Evolutionary conservation across 2,113 vertebrate genomes (phyloP).

Genomic region (Misgurnus mizolepis): DNA sequence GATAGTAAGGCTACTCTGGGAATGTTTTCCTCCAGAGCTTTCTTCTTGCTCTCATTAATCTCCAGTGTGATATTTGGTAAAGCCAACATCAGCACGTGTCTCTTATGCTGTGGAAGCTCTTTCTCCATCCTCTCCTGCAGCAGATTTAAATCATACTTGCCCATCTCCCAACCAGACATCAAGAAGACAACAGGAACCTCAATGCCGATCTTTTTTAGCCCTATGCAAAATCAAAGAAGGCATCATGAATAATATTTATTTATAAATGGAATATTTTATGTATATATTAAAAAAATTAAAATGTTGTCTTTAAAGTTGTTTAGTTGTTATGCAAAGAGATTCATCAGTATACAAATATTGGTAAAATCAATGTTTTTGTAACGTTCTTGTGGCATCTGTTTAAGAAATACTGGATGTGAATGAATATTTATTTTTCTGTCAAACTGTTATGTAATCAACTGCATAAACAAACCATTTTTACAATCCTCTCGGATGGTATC

Average conservation of each 20-base stretch:
- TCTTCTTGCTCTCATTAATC: constrained; percentile 66
- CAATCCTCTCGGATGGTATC: constrained; percentile 49
- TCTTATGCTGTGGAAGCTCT: constrained; percentile 57
- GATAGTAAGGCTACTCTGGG: constrained; percentile 67
- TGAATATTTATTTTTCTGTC: no score
- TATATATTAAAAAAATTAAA: neutral
- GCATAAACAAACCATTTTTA: constrained; percentile 45
- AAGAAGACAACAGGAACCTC: constrained; percentile 54
- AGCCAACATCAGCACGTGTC: constrained; percentile 46
- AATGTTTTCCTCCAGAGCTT: constrained; percentile 62
- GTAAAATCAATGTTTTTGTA: no score
- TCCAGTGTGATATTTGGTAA: constrained; percentile 64
- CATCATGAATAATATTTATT: neutral
- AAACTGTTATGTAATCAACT: neutral
- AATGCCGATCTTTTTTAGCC: constrained; percentile 33
- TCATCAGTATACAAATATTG: no score
- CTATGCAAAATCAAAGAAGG: neutral
- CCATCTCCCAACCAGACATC: constrained; percentile 49
- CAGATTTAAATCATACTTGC: constrained; percentile 51
- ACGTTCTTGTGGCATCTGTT: no score
- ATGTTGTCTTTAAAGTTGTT: no score
- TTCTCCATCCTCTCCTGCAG: constrained; percentile 53
- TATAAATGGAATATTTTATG: neutral
- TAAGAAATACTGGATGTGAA: no score
- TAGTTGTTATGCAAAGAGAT: no score